phyloP scores from a whole-genome alignment of 2,888 invertebrate genomes.

The Campoplex capitator region DNA sequence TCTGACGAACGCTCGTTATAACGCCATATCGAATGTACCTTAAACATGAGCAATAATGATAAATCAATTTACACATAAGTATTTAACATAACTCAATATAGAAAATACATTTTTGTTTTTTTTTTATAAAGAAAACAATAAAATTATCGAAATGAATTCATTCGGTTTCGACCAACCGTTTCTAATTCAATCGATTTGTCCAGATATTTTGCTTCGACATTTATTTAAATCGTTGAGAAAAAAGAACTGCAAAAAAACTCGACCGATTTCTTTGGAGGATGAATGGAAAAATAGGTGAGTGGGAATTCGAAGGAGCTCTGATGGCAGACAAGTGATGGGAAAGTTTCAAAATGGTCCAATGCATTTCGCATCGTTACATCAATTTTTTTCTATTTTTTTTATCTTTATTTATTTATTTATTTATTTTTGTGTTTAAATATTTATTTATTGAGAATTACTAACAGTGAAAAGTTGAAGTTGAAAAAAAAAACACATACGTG shows the following conservation, averaged over 20 bases:
- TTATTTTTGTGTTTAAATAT: too few species aligned
- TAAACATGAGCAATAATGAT: constrained; percentile 12
- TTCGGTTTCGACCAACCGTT: neutral
- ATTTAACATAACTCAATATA: constrained; percentile 1
- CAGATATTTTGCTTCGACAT: neutral
- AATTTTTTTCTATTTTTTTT: too few species aligned
- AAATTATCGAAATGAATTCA: neutral
- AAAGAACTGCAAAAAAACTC: neutral
- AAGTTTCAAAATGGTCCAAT: too few species aligned
- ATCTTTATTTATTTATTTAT: too few species aligned
- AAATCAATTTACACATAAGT: constrained; percentile 14
- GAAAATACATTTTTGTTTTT: neutral
- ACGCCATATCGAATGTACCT: constrained; percentile 50
- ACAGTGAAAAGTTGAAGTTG: neutral
- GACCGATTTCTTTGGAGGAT: neutral
- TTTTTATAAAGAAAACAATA: neutral
- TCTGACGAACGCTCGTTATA: constrained; percentile 14
- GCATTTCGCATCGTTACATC: too few species aligned
- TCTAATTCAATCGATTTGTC: neutral
- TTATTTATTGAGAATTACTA: too few species aligned
- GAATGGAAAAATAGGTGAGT: neutral
- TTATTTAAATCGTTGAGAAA: neutral
- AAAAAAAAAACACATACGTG: neutral
- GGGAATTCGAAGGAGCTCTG: neutral
- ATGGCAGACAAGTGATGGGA: too few species aligned